A percentile compares a stretch with the other conserved stretches of the same genome.
phyloP scores from a whole-genome alignment of 1,140 invertebrate species.

The Drosophila nigrodunni region DNA sequence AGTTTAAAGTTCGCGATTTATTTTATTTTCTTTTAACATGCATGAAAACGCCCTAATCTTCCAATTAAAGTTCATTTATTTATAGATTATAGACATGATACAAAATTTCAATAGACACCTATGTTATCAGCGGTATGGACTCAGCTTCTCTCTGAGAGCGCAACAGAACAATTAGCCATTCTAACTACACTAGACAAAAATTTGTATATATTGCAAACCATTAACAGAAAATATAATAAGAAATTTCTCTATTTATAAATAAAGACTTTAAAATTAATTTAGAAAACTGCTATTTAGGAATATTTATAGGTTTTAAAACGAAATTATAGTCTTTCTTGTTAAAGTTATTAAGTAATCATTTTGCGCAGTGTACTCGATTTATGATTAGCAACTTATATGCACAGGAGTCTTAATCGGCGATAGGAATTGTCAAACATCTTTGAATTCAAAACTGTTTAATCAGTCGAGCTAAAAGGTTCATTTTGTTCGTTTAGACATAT shows the following conservation, averaged over 20 bases:
- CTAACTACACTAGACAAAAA: not conserved
- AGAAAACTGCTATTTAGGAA: too few relatives aligned
- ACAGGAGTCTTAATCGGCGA: not conserved
- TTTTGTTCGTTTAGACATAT: not conserved
- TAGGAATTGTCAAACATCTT: conserved; percentile 13
- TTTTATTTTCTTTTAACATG: not conserved
- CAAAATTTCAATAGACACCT: not conserved
- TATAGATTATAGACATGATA: not conserved
- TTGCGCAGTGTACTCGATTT: conserved; percentile 6
- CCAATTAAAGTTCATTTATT: not conserved
- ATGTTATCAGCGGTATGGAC: not conserved
- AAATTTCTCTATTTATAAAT: too few relatives aligned
- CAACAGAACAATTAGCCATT: not conserved
- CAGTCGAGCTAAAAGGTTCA: not conserved
- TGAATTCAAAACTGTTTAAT: conserved; percentile 4
- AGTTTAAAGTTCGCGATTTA: not conserved
- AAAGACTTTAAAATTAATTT: too few relatives aligned
- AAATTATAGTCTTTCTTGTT: too few relatives aligned
- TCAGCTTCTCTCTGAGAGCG: not conserved
- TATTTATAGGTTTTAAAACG: too few relatives aligned
- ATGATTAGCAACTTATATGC: conserved; percentile 1
- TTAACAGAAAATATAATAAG: too few relatives aligned
- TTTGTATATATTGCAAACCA: not conserved
- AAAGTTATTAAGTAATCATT: not conserved
- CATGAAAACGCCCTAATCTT: not conserved